Percentiles rank a stretch among this genome's conserved stretches.
Conservation (phyloP, 2,113 vertebrate species). For the Corythornis cristatus region DNA sequence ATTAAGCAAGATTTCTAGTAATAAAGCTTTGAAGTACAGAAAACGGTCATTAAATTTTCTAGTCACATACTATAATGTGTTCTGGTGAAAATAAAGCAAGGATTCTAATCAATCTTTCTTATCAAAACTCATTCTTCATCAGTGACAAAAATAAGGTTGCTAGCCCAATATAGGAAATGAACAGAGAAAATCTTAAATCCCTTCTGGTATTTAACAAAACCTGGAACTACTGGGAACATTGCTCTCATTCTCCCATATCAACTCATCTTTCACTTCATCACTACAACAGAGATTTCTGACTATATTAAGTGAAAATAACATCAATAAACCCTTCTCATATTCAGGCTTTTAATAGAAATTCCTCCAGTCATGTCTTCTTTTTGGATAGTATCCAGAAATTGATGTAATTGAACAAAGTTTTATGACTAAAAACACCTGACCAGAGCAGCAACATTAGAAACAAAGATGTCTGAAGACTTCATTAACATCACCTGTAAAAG, state of each 20-base stretch:
- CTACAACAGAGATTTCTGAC: conserved; percentile 23
- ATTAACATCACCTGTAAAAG: not conserved
- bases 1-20: not conserved
- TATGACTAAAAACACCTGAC: not conserved
- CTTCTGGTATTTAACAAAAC: not conserved
- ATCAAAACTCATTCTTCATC: not conserved
- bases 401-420: not conserved
- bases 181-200: conserved; percentile 9
- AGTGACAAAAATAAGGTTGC: not conserved
- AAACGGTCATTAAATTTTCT: not conserved
- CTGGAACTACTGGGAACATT: not conserved
- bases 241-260: conserved; percentile 40
- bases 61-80: not conserved
- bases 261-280: conserved; percentile 45
- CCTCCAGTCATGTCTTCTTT: not conserved
- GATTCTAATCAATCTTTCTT: not conserved
- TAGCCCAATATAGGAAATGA: not conserved
- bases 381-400: not conserved
- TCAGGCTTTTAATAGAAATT: not conserved
- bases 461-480: not conserved
- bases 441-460: not conserved
- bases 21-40: not conserved
- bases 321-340: not conserved
- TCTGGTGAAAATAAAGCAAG: not conserved
- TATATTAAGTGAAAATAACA: conserved; percentile 8